phyloP scores from a whole-genome alignment of 2,888 invertebrate genomes.

The Tricholauxania praeusta region DNA sequence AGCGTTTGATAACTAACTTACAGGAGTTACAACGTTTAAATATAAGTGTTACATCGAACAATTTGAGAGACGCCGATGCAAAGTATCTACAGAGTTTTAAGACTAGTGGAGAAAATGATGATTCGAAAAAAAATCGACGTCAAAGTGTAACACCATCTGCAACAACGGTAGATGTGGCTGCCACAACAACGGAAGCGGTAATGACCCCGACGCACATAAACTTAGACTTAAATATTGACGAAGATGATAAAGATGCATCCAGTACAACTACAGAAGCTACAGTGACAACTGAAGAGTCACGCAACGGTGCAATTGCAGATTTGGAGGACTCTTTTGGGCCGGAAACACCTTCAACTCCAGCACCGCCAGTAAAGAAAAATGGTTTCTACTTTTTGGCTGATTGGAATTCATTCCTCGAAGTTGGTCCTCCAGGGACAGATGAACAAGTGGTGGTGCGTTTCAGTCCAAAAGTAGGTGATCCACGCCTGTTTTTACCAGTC shows the following conservation, averaged over 20 bases:
- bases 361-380: constrained; percentile 77
- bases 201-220: constrained; percentile 56
- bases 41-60: constrained; percentile 61
- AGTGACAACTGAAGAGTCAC: constrained; percentile 62
- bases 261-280: constrained; percentile 48
- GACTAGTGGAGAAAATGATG: constrained; percentile 44
- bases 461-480: constrained; percentile 84
- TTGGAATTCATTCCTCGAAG: constrained; percentile 88
- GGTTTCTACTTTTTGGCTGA: constrained; percentile 88
- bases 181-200: constrained; percentile 19
- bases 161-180: constrained; percentile 52
- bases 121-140: constrained; percentile 68
- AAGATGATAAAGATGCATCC: constrained; percentile 21
- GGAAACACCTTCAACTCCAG: constrained; percentile 69
- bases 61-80: constrained; percentile 61
- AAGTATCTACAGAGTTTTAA: constrained; percentile 56
- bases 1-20: constrained; percentile 69
- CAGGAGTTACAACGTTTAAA: constrained; percentile 62
- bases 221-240: constrained; percentile 53
- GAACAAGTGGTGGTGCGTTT: constrained; percentile 83
- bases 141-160: constrained; percentile 56
- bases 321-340: constrained; percentile 81
- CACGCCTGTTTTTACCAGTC: constrained; percentile 81
- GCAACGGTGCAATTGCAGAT: constrained; percentile 69
- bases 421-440: constrained; percentile 77